These are phyloP conservation scores for Ptychodera flava DNA, from an alignment of 35 echinoderm and acorn worm species.

Conservation along the genomic window DNA sequence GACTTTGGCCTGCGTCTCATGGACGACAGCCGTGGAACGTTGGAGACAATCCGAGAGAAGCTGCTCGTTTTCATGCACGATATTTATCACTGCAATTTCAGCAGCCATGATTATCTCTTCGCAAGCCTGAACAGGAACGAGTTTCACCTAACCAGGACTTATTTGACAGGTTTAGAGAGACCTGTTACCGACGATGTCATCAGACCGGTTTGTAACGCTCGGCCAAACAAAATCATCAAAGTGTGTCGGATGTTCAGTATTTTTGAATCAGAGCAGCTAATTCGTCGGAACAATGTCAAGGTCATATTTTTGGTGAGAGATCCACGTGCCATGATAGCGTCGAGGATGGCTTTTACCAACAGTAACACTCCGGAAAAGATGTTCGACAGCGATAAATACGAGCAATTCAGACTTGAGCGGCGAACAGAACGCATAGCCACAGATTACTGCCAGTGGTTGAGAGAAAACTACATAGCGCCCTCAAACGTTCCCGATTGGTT, in stretches of 20 bases:
- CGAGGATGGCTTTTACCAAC: neutral
- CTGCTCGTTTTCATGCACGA: neutral
- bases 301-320: neutral
- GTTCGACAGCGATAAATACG: neutral
- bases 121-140: neutral
- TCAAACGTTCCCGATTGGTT: neutral
- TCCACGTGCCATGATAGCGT: neutral
- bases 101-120: neutral
- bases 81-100: neutral
- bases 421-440: neutral
- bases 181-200: neutral
- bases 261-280: neutral
- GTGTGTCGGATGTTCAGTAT: neutral
- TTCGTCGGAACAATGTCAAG: neutral
- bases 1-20: neutral
- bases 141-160: neutral
- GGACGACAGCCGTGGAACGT: neutral
- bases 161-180: neutral
- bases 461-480: neutral
- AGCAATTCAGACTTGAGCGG: neutral
- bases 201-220: neutral
- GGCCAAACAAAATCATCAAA: neutral
- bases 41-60: neutral
- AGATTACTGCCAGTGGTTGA: neutral
- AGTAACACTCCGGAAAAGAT: neutral